These are phyloP conservation scores for Otis tarda DNA, from an alignment of 2,113 vertebrate species.

Conservation along the genomic window DNA sequence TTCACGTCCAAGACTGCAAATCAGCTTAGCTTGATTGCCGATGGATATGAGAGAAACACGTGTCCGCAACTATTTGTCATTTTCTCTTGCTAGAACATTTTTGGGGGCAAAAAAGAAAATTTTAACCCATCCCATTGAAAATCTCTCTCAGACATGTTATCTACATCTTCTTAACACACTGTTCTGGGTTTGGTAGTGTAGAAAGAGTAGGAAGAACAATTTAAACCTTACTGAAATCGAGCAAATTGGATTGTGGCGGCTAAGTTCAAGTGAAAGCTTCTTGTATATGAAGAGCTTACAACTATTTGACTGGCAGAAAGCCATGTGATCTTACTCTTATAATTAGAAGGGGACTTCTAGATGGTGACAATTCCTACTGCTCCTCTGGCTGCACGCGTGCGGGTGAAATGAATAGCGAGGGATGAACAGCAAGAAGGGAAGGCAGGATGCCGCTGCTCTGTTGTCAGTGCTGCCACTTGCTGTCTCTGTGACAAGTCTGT, in stretches of 20 bases:
- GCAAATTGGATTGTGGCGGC: slow-evolving; percentile 26
- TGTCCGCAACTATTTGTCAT: background rate
- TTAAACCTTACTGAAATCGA: slow-evolving; percentile 18
- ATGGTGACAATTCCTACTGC: background rate
- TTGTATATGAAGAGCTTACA: slow-evolving; percentile 60
- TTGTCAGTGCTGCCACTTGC: background rate
- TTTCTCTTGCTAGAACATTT: background rate
- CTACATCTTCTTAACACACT: background rate
- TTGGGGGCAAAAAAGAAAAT: background rate
- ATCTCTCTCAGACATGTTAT: background rate
- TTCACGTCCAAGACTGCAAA: slow-evolving; percentile 42
- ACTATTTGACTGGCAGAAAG: slow-evolving; percentile 38
- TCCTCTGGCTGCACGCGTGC: background rate
- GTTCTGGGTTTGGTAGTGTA: background rate
- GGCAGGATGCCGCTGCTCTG: background rate
- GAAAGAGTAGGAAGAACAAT: slow-evolving; percentile 18
- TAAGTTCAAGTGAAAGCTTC: slow-evolving; percentile 65
- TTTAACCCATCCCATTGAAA: background rate
- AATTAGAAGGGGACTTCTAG: background rate
- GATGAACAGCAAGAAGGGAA: background rate
- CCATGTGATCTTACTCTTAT: slow-evolving; percentile 18
- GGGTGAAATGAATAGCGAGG: background rate
- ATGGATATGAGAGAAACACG: slow-evolving; percentile 22
- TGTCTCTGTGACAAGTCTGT: background rate
- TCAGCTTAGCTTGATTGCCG: slow-evolving; percentile 39